phyloP scores from a whole-genome alignment of 1,140 invertebrate species.

The Ganaspis sp. region DNA sequence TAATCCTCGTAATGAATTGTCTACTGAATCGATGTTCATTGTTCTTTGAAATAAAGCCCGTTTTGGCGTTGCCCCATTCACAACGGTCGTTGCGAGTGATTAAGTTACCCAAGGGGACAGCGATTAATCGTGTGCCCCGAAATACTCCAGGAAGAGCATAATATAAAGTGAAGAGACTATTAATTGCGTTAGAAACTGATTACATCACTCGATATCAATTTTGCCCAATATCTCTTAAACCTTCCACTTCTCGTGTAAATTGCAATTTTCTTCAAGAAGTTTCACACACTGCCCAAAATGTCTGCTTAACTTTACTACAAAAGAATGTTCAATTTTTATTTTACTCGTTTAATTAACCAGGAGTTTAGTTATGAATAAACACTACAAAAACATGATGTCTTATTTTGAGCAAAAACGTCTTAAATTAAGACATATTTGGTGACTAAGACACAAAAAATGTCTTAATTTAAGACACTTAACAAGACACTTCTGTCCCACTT shows the following conservation, averaged over 20 bases:
- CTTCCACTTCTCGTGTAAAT: neutral
- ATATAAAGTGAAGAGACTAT: constrained; percentile 34
- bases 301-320: no score
- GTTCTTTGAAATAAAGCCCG: constrained; percentile 21
- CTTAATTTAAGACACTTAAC: no score
- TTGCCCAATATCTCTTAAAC: neutral
- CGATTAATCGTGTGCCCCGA: constrained; percentile 30
- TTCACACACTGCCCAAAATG: no score
- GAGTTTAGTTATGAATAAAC: no score
- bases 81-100: constrained; percentile 44
- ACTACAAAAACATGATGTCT: no score
- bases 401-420: no score
- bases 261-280: constrained; percentile 28
- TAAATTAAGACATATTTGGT: no score
- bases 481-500: no score
- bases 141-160: constrained; percentile 33
- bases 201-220: neutral
- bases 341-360: no score
- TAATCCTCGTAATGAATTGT: constrained; percentile 12
- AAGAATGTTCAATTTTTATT: no score
- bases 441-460: no score
- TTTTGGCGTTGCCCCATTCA: constrained; percentile 32
- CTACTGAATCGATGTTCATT: constrained; percentile 21
- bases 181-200: neutral
- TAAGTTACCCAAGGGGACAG: constrained; percentile 41